Conservation (phyloP, 1,140 invertebrate species). For the Piezodorus guildinii region DNA sequence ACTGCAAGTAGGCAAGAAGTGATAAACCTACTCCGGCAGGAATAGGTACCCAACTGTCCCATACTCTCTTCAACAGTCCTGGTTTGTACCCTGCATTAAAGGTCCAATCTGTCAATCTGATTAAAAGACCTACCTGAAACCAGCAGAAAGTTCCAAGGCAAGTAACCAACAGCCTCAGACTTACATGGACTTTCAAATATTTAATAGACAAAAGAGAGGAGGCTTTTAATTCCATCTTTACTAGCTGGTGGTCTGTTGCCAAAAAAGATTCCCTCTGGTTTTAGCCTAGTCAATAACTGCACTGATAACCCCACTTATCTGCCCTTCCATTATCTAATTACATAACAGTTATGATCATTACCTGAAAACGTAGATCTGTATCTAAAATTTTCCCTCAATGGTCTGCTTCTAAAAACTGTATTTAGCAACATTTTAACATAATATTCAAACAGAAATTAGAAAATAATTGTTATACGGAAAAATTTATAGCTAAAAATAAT, state of each 20-base stretch:
- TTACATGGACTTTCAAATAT: neutral
- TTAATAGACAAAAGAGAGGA: neutral
- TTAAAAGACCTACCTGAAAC: neutral
- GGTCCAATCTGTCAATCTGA: constrained; percentile 1
- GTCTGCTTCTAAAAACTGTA: neutral
- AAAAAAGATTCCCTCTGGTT: constrained; percentile 10
- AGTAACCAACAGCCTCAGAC: neutral
- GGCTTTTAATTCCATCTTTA: neutral
- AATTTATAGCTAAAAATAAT: no score
- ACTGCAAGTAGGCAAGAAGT: constrained; percentile 27
- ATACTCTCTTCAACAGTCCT: constrained; percentile 16
- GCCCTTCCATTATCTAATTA: constrained; percentile 3
- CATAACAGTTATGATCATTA: constrained; percentile 5
- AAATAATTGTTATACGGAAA: no score
- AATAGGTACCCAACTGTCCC: constrained; percentile 27
- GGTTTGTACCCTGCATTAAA: constrained; percentile 10
- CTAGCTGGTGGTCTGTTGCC: neutral
- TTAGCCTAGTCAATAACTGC: neutral
- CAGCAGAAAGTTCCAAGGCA: constrained; percentile 8
- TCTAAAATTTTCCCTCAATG: neutral
- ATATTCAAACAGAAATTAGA: no score
- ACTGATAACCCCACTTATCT: constrained; percentile 13
- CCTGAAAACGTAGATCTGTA: constrained; percentile 9
- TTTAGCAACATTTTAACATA: neutral
- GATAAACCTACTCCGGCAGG: constrained; percentile 29